Conservation (phyloP, 2,113 vertebrate species). For the Numida meleagris region DNA sequence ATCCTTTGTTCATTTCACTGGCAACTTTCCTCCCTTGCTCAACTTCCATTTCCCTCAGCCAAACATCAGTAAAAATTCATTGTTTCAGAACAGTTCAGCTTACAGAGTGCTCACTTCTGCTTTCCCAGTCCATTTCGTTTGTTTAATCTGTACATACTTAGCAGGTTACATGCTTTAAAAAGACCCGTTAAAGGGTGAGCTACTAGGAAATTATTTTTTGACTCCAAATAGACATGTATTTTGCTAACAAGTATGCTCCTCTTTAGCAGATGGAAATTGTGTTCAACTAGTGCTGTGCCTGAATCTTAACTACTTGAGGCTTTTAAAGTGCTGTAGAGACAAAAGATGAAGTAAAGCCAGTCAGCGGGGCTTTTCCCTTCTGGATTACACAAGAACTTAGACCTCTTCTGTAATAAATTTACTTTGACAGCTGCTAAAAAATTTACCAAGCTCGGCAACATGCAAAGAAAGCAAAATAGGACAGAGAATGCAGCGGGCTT, state of each 20-base stretch:
- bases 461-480: slow-evolving; percentile 67
- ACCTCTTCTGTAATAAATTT: slow-evolving; percentile 75
- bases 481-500: slow-evolving; percentile 44
- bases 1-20: accelerated
- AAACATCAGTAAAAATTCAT: neutral
- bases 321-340: slow-evolving; percentile 64
- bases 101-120: neutral
- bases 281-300: slow-evolving; percentile 2
- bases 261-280: slow-evolving; percentile 40
- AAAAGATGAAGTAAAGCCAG: slow-evolving; percentile 65
- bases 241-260: neutral
- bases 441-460: slow-evolving; percentile 74
- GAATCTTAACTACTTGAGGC: slow-evolving; percentile 64
- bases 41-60: neutral
- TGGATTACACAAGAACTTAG: slow-evolving; percentile 69
- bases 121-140: neutral
- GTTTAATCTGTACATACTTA: neutral
- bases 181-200: neutral
- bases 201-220: neutral
- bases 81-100: neutral
- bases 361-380: slow-evolving; percentile 65
- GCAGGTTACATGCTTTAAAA: neutral
- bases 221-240: neutral
- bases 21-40: neutral
- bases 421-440: slow-evolving; percentile 80